A percentile compares a stretch with the other conserved stretches of the same genome.
phyloP scores from a whole-genome alignment of 2,888 invertebrate species.

The Sminthurides aquaticus region DNA sequence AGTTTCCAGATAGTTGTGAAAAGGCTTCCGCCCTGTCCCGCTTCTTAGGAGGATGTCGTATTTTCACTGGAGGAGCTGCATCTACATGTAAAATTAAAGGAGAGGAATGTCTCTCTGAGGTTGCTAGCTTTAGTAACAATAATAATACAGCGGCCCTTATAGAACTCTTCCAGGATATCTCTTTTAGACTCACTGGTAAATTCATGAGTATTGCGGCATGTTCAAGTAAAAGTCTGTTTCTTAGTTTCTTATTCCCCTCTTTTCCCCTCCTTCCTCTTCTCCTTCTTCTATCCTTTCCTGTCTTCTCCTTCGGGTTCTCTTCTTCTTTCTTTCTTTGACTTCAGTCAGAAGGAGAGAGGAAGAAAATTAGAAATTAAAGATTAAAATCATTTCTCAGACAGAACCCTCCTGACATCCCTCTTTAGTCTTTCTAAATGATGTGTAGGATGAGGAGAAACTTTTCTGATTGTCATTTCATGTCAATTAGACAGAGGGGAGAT shows the following conservation, averaged over 20 bases:
- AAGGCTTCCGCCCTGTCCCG: not conserved
- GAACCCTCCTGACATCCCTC: not conserved
- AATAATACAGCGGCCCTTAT: too few relatives aligned
- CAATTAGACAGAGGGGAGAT: not conserved
- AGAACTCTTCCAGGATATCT: too few relatives aligned
- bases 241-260: not conserved
- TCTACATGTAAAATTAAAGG: not conserved
- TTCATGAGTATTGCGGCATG: slow-evolving; percentile 22
- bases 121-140: too few relatives aligned
- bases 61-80: not conserved
- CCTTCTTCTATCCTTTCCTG: too few relatives aligned
- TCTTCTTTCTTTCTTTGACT: slow-evolving; percentile 3
- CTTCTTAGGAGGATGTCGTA: not conserved
- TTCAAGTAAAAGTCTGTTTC: not conserved
- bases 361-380: slow-evolving; percentile 31
- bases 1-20: not conserved
- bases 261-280: not conserved
- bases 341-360: slow-evolving; percentile 6
- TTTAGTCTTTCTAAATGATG: not conserved
- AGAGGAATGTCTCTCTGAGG: too few relatives aligned
- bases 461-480: not conserved
- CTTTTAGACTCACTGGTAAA: too few relatives aligned
- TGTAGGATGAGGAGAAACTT: not conserved
- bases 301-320: not conserved
- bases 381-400: slow-evolving; percentile 24